Conservation (phyloP, 2,797 vertebrate genomes). For the Ctenopoma kingsleyae region DNA sequence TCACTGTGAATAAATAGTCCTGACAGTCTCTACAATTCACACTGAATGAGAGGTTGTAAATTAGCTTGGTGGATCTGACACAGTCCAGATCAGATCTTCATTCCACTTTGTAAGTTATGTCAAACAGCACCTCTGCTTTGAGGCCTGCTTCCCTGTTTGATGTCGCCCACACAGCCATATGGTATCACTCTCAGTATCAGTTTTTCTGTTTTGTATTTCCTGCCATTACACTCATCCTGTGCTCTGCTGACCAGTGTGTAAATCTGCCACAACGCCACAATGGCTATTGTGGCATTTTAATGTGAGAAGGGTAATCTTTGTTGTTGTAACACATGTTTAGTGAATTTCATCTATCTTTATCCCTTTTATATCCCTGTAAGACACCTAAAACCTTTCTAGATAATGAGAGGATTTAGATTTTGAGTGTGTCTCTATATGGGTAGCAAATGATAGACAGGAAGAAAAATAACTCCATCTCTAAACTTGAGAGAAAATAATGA, state of each 20-base stretch:
- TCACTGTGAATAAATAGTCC: conserved; percentile 49
- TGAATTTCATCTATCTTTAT: conserved; percentile 21
- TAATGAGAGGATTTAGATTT: conserved; percentile 36
- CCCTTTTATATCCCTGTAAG: conserved; percentile 7
- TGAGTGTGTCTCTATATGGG: conserved; percentile 16
- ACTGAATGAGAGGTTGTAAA: conserved; percentile 57
- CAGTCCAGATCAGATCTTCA: conserved; percentile 74
- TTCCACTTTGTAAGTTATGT: conserved; percentile 73
- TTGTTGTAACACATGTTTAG: conserved; percentile 20
- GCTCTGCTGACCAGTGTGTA: conserved; percentile 62
- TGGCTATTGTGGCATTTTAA: conserved; percentile 40
- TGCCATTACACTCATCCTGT: conserved; percentile 56
- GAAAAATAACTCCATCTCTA: conserved; percentile 24
- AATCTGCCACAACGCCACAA: conserved; percentile 63
- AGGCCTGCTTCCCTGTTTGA: conserved; percentile 66
- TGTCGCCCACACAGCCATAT: conserved; percentile 72
- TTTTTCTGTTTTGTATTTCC: conserved; percentile 62
- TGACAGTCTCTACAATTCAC: conserved; percentile 35
- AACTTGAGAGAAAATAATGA: conserved; percentile 50
- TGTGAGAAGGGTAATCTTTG: conserved; percentile 48
- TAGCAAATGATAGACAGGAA: conserved; percentile 8
- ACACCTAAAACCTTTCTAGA: conserved; percentile 16
- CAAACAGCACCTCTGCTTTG: conserved; percentile 73
- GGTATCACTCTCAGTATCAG: conserved; percentile 65
- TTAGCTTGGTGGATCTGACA: conserved; percentile 60